phyloP scores from a whole-genome alignment of 2,888 invertebrate genomes.

The Rhogogaster chlorosoma region DNA sequence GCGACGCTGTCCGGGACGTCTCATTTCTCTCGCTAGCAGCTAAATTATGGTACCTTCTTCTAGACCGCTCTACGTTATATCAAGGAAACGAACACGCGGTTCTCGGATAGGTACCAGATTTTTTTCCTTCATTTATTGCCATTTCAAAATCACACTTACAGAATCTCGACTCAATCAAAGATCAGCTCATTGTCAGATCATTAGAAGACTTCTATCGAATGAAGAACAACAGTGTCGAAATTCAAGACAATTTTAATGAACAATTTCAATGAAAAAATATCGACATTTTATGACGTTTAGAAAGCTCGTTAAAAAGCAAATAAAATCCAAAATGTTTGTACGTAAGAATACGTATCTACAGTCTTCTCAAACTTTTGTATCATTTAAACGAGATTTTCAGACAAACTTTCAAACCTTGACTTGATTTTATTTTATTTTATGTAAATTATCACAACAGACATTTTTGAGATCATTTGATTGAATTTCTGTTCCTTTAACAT shows the following conservation, averaged over 20 bases:
- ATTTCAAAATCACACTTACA: background rate
- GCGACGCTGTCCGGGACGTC: slow-evolving; percentile 45
- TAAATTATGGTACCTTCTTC: slow-evolving; percentile 34
- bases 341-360: too few species aligned
- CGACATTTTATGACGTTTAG: background rate
- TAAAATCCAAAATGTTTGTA: background rate
- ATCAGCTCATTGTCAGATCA: too few species aligned
- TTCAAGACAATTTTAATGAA: background rate
- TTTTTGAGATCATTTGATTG: background rate
- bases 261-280: background rate
- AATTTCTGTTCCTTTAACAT: background rate
- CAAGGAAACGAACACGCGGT: slow-evolving; percentile 21
- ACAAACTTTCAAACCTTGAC: background rate
- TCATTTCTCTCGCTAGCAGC: slow-evolving; percentile 44
- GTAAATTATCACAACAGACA: background rate
- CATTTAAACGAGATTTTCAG: too few species aligned
- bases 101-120: background rate
- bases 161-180: background rate
- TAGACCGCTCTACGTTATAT: slow-evolving; percentile 13
- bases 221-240: background rate
- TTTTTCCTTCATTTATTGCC: background rate
- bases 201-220: background rate
- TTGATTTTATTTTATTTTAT: background rate
- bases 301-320: background rate
- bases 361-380: too few species aligned